Conservation (phyloP, 2,888 invertebrate genomes). For the Proisotoma minuta region DNA sequence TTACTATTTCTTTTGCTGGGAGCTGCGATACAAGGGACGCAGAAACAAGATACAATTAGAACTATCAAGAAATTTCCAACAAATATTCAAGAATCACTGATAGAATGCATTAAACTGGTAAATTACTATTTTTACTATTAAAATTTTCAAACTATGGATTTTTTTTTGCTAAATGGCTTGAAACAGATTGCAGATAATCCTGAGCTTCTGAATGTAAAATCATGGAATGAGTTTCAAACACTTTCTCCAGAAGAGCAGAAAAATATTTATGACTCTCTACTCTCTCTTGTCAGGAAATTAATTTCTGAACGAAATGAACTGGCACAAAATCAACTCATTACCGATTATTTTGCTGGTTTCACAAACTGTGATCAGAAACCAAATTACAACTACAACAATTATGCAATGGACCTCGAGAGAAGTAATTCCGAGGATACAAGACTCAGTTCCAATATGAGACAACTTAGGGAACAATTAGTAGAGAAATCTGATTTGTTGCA, state of each 20-base stretch:
- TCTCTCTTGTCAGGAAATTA: conserved; percentile 36
- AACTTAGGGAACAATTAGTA: conserved; percentile 42
- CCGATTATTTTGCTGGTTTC: conserved; percentile 44
- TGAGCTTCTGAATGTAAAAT: conserved; percentile 43
- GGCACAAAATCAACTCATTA: conserved; percentile 40
- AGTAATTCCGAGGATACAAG: conserved; percentile 38
- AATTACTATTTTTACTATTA: conserved; percentile 8
- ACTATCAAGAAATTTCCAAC: conserved; percentile 44
- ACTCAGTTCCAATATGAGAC: conserved; percentile 39
- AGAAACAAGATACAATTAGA: conserved; percentile 45
- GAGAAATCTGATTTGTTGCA: conserved; percentile 46
- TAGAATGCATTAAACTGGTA: conserved; percentile 45
- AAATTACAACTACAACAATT: conserved; percentile 35
- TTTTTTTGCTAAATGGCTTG: conserved; percentile 7
- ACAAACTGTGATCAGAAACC: conserved; percentile 44
- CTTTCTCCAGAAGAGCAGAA: conserved; percentile 37
- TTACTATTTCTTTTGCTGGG: conserved; percentile 44
- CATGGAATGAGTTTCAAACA: conserved; percentile 39
- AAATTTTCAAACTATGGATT: not conserved
- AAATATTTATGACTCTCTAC: conserved; percentile 43
- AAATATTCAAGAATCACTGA: conserved; percentile 44
- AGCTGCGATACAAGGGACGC: conserved; percentile 45
- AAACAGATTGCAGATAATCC: conserved; percentile 42
- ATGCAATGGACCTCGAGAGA: conserved; percentile 32
- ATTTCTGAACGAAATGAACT: conserved; percentile 44